Evolutionary conservation across 64 coral and sea anemone species (phyloP).

Genomic region (Anthopleura sola): DNA sequence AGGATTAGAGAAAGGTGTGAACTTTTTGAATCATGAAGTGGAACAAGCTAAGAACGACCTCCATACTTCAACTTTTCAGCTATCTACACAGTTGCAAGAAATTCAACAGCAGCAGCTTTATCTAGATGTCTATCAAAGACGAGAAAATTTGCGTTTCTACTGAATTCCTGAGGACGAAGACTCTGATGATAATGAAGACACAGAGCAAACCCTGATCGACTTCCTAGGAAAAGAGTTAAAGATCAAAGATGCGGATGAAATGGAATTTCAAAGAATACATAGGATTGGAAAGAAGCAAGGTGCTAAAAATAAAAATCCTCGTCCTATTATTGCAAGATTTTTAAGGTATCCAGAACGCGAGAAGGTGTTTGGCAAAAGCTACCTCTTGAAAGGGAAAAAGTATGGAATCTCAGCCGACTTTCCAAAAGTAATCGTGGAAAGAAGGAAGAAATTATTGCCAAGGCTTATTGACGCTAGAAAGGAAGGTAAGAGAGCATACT

Average conservation of each 20-base stretch:
- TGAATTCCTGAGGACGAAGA: constrained; percentile 8
- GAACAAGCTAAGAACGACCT: not conserved
- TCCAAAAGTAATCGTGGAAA: constrained; percentile 30
- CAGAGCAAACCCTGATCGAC: not conserved
- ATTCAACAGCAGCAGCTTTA: constrained; percentile 1
- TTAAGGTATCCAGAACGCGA: constrained; percentile 41
- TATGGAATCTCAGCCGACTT: constrained; percentile 29
- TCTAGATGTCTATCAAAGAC: constrained; percentile 4
- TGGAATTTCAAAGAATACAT: constrained; percentile 2
- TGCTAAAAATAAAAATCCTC: constrained; percentile 18
- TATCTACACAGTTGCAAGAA: not conserved
- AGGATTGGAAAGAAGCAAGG: not conserved
- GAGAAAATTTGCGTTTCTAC: constrained; percentile 5
- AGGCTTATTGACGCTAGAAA: constrained; percentile 38
- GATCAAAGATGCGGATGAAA: not conserved
- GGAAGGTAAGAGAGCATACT: constrained; percentile 41
- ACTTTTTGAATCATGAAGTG: not conserved
- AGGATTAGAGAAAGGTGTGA: not conserved
- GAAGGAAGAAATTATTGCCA: constrained; percentile 28
- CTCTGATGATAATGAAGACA: not conserved
- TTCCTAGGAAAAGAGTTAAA: not conserved
- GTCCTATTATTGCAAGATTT: constrained; percentile 41
- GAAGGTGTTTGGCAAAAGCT: constrained; percentile 18
- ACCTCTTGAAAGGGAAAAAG: constrained; percentile 12
- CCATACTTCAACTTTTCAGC: not conserved